Percentiles rank a stretch among this genome's conserved stretches.
phyloP scores from a whole-genome alignment of 2,113 vertebrate genomes.

The Rhipidura dahli region DNA sequence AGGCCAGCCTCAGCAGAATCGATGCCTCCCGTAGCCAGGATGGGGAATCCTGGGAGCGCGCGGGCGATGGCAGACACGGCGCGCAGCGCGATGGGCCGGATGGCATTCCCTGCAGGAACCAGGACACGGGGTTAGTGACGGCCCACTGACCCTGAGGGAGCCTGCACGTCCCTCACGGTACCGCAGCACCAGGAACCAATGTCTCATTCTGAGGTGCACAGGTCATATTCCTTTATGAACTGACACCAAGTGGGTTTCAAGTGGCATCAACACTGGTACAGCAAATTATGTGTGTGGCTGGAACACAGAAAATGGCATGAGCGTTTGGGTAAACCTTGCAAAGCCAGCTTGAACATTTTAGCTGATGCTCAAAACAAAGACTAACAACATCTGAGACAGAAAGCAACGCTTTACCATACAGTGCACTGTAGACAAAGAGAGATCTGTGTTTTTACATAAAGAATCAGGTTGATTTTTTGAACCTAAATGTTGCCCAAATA shows the following conservation, averaged over 20 bases:
- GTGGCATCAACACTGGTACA: background rate
- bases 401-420: background rate
- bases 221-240: background rate
- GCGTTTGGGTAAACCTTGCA: background rate
- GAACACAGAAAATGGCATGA: background rate
- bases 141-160: background rate
- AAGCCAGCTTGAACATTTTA: background rate
- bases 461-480: background rate
- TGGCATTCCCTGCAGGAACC: constrained; percentile 81
- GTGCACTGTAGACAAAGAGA: background rate
- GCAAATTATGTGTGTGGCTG: background rate
- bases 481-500: background rate
- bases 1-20: constrained; percentile 92
- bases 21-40: constrained; percentile 93
- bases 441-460: background rate
- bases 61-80: constrained; percentile 86
- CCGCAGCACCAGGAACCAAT: background rate
- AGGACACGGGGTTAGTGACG: background rate
- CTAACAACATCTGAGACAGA: background rate
- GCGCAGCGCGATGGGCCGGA: constrained; percentile 87
- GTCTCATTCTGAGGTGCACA: background rate
- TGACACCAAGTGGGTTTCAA: background rate
- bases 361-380: constrained; percentile 35
- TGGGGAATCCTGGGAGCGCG: constrained; percentile 85
- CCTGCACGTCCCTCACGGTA: background rate